A percentile compares a stretch with the other conserved stretches of the same genome.
phyloP scores from a whole-genome alignment of 2,888 invertebrate genomes.

The Ormyrus nitidulus region DNA sequence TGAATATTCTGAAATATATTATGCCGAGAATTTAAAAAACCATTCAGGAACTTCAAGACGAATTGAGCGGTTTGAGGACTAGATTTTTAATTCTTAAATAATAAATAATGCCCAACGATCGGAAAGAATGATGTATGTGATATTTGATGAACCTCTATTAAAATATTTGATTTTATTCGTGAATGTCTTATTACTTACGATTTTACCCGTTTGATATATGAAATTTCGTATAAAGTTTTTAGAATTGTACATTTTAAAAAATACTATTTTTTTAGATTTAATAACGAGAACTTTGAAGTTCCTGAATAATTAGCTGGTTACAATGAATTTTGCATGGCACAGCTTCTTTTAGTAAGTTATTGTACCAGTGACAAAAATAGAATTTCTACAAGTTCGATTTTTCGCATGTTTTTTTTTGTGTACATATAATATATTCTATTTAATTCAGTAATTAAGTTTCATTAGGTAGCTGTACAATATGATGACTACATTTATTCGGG shows the following conservation, averaged over 20 bases:
- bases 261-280: background rate
- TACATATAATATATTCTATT: conserved; percentile 30
- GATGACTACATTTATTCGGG: conserved; percentile 34
- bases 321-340: conserved; percentile 41
- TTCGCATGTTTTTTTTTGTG: conserved; percentile 27
- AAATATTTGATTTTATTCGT: conserved; percentile 12
- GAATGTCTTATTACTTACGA: background rate
- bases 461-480: conserved; percentile 39
- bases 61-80: conserved; percentile 1
- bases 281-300: conserved; percentile 15
- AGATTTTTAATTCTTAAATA: background rate
- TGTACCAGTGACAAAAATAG: conserved; percentile 53
- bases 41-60: conserved; percentile 29
- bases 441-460: conserved; percentile 43
- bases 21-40: background rate
- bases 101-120: background rate
- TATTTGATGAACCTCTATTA: background rate
- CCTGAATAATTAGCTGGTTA: conserved; percentile 20
- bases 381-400: conserved; percentile 48
- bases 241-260: conserved; percentile 1
- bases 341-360: conserved; percentile 27
- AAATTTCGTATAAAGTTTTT: too few relatives aligned
- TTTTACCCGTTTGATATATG: conserved; percentile 8
- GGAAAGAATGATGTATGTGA: background rate
- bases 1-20: conserved; percentile 24